A percentile compares a stretch with the other conserved stretches of the same genome.
Conservation (phyloP, 2,888 invertebrate species). For the Acleris laterana region DNA sequence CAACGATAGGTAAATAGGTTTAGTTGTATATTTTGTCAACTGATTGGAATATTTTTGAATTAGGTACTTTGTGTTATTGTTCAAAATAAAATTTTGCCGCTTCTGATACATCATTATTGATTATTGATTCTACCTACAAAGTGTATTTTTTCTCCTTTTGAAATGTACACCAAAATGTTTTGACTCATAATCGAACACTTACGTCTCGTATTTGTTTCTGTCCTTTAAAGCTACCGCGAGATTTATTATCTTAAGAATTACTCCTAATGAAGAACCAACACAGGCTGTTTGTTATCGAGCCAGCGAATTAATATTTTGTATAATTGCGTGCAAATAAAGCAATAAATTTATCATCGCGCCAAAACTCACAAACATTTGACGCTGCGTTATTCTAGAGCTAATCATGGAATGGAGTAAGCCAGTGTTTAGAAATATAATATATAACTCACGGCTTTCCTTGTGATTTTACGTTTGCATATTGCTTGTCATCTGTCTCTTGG, state of each 20-base stretch:
- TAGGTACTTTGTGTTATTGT: no score
- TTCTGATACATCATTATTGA: no score
- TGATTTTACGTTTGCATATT: no score
- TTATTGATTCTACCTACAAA: no score
- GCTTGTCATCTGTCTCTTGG: no score
- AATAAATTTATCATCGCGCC: conserved; percentile 60
- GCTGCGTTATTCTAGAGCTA: conserved; percentile 41
- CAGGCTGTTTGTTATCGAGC: conserved; percentile 49
- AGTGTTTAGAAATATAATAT: conserved; percentile 4
- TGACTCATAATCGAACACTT: background rate
- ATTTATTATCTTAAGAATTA: conserved; percentile 12
- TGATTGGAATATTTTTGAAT: no score
- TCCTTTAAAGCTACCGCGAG: background rate
- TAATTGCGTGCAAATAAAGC: conserved; percentile 60
- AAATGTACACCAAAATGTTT: no score
- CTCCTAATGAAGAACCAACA: conserved; percentile 13
- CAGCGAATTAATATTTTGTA: conserved; percentile 42
- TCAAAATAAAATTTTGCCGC: no score
- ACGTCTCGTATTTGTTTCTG: background rate
- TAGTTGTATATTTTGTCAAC: no score
- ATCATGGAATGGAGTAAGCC: conserved; percentile 3
- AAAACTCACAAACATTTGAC: conserved; percentile 60
- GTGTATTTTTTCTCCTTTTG: no score
- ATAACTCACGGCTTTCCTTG: background rate
- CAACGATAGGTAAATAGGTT: no score